Percentiles rank a stretch among this genome's conserved stretches.
Conservation (phyloP, 2,113 vertebrate genomes). For the Onychostruthus taczanowskii region DNA sequence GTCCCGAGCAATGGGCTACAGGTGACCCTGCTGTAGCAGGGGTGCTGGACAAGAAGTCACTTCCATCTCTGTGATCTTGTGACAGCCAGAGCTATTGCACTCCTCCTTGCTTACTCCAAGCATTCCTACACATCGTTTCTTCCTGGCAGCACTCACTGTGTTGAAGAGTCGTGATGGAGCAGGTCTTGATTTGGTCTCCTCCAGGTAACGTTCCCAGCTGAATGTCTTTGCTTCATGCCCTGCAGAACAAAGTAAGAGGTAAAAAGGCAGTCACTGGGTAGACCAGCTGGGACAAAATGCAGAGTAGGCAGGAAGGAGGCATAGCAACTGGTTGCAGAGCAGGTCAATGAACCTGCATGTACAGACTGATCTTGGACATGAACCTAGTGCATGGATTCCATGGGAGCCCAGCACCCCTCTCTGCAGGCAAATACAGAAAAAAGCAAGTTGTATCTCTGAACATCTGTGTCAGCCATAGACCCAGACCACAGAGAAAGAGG, state of each 20-base stretch:
- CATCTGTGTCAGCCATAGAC: not conserved
- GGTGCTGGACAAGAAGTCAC: not conserved
- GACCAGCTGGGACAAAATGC: not conserved
- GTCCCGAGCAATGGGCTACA: not conserved
- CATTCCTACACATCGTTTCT: not conserved
- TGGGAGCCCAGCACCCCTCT: not conserved
- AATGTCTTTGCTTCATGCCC: constrained; percentile 82
- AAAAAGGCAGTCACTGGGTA: not conserved
- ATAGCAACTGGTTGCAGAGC: not conserved
- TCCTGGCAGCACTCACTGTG: constrained; percentile 75
- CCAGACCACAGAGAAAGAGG: not conserved
- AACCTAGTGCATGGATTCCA: not conserved
- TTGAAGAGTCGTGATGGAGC: constrained; percentile 87
- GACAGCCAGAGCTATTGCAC: not conserved
- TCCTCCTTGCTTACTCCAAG: not conserved
- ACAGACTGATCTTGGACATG: not conserved
- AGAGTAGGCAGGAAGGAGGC: not conserved
- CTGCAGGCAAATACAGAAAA: not conserved
- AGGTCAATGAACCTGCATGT: not conserved
- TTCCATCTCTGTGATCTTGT: not conserved
- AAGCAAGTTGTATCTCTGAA: not conserved
- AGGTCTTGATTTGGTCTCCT: constrained; percentile 77
- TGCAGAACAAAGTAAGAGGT: constrained; percentile 47
- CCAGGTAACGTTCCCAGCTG: constrained; percentile 85
- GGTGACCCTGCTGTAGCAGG: not conserved